Conservation (phyloP, 2,888 invertebrate species). For the Euzetes globulus region DNA sequence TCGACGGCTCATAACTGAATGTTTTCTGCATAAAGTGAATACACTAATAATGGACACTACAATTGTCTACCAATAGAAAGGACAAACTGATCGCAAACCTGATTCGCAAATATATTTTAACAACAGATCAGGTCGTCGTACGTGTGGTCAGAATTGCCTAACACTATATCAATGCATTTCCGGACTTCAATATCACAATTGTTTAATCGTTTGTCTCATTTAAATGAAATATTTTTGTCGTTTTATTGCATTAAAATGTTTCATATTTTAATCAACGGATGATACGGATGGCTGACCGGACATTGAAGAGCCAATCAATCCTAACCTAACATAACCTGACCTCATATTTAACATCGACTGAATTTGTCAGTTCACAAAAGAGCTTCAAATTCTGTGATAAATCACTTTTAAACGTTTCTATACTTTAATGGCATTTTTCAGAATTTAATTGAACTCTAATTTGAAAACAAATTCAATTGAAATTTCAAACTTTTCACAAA, state of each 20-base stretch:
- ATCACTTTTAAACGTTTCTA: no score
- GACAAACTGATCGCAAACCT: not conserved
- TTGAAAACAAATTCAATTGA: no score
- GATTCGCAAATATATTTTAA: not conserved
- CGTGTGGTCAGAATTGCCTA: not conserved
- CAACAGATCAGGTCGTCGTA: not conserved
- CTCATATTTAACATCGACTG: not conserved
- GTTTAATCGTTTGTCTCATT: not conserved
- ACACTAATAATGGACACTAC: not conserved
- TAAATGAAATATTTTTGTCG: not conserved
- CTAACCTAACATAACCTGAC: not conserved
- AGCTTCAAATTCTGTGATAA: no score
- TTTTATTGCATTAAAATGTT: not conserved
- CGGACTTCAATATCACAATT: not conserved
- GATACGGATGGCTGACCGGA: not conserved
- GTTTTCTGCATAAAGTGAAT: not conserved
- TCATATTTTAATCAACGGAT: not conserved
- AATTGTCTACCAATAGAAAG: not conserved
- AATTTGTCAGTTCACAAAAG: not conserved
- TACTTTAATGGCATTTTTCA: no score
- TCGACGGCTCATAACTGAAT: not conserved
- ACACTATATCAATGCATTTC: not conserved
- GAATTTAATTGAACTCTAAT: no score
- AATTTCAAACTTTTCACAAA: no score
- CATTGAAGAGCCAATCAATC: not conserved